A percentile compares a stretch with the other conserved stretches of the same genome.
Conservation (phyloP, 2,797 vertebrate genomes). For the Acrossocheilus fasciatus region DNA sequence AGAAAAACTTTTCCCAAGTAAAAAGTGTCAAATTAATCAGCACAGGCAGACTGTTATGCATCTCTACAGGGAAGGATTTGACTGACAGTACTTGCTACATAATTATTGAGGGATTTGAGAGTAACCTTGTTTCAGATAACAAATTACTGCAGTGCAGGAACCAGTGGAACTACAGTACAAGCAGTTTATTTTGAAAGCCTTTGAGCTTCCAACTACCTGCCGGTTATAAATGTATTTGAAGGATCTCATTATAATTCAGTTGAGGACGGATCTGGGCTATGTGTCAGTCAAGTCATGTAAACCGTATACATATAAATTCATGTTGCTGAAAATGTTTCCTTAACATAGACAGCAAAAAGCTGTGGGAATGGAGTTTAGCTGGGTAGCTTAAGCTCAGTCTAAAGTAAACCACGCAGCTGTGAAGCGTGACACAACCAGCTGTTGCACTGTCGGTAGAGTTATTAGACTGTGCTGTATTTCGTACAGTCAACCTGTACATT, state of each 20-base stretch:
- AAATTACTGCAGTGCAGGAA: conserved; percentile 22
- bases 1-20: conserved; percentile 14
- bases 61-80: conserved; percentile 49
- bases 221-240: conserved; percentile 24
- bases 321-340: conserved; percentile 3
- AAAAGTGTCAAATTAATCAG: conserved; percentile 66
- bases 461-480: conserved; percentile 24
- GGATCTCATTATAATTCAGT: conserved; percentile 13
- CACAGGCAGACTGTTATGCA: conserved; percentile 43
- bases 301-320: not conserved
- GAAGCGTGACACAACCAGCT: conserved; percentile 7
- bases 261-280: conserved; percentile 22
- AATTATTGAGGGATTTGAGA: conserved; percentile 30
- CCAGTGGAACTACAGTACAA: conserved; percentile 9
- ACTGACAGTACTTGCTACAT: conserved; percentile 47
- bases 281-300: conserved; percentile 16
- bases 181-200: conserved; percentile 30
- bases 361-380: conserved; percentile 13
- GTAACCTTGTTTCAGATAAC: conserved; percentile 40
- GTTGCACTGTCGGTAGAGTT: not conserved
- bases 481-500: conserved; percentile 12
- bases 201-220: conserved; percentile 35
- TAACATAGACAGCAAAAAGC: conserved; percentile 1
- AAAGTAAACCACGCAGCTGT: conserved; percentile 25
- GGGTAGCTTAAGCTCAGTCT: conserved; percentile 12